Percentiles rank a stretch among this genome's conserved stretches.
These are phyloP conservation scores for Steinernema scapterisci DNA, from an alignment of 2,888 invertebrate species.

Conservation along the genomic window DNA sequence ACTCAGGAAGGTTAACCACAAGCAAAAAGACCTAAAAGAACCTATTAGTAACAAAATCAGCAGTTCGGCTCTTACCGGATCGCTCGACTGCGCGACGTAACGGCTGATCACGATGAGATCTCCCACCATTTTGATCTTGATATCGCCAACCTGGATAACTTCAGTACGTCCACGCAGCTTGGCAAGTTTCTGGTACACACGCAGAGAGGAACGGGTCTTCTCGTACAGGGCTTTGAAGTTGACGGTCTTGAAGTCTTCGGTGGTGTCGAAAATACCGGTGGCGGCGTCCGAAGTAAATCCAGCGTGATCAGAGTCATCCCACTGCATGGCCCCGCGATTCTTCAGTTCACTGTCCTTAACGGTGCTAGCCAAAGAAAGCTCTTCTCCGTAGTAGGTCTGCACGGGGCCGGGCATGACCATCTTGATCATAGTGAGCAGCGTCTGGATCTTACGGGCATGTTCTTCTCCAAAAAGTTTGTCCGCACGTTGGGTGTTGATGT, in stretches of 20 bases:
- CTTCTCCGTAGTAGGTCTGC: slow-evolving; percentile 85
- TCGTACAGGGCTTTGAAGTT: slow-evolving; percentile 34
- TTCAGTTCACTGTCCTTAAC: background rate
- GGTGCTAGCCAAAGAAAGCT: slow-evolving; percentile 76
- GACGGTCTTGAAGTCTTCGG: slow-evolving; percentile 16
- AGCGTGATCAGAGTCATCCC: slow-evolving; percentile 34
- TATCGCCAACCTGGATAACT: slow-evolving; percentile 49
- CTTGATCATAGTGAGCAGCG: slow-evolving; percentile 79
- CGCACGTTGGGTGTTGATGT: slow-evolving; percentile 13
- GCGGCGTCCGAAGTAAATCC: slow-evolving; percentile 39
- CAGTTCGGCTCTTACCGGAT: background rate
- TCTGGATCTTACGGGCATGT: slow-evolving; percentile 11
- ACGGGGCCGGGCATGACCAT: slow-evolving; percentile 82
- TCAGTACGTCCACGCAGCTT: slow-evolving; percentile 56
- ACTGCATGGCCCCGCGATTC: slow-evolving; percentile 40
- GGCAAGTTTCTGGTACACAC: slow-evolving; percentile 54
- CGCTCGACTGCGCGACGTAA: background rate
- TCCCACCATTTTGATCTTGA: slow-evolving; percentile 33
- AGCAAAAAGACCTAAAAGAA: slow-evolving; percentile 38
- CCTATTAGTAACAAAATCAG: background rate
- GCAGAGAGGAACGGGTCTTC: slow-evolving; percentile 45
- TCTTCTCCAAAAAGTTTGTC: slow-evolving; percentile 12
- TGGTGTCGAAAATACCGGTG: slow-evolving; percentile 37
- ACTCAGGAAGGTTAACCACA: slow-evolving; percentile 35
- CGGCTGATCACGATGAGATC: slow-evolving; percentile 23